Evolutionary conservation across 2,888 invertebrate genomes (phyloP).

Genomic region (Sinhomidia bicolor): DNA sequence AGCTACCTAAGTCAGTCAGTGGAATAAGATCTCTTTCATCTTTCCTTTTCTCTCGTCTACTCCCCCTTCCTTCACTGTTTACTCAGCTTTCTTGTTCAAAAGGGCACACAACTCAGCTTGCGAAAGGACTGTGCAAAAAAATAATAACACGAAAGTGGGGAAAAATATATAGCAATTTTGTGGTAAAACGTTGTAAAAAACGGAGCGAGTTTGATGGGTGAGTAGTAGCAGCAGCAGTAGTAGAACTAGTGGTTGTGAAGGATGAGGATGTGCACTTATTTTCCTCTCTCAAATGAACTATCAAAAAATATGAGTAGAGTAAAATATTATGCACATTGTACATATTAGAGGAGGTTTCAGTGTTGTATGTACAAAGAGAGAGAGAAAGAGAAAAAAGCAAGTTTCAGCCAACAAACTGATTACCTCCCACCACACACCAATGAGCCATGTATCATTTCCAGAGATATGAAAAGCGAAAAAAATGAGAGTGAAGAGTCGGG

Average conservation of each 20-base stretch:
- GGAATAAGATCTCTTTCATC: constrained; percentile 28
- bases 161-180: constrained; percentile 18
- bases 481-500: constrained; percentile 29
- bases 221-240: background rate
- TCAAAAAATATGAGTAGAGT: constrained; percentile 25
- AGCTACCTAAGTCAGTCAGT: constrained; percentile 36
- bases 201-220: constrained; percentile 2
- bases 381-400: no score
- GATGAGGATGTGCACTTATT: constrained; percentile 17
- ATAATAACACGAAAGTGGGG: no score
- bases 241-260: background rate
- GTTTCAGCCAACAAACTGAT: constrained; percentile 7
- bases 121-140: background rate
- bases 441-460: constrained; percentile 47
- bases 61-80: background rate
- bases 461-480: constrained; percentile 32
- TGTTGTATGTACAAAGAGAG: no score
- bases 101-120: background rate
- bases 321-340: background rate
- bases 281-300: background rate
- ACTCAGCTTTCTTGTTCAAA: background rate
- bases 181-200: background rate
- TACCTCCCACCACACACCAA: constrained; percentile 40
- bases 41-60: background rate
- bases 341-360: background rate